Percentiles rank a stretch among this genome's conserved stretches.
phyloP scores from a whole-genome alignment of 2,113 vertebrate genomes.

The Ailurus styani region DNA sequence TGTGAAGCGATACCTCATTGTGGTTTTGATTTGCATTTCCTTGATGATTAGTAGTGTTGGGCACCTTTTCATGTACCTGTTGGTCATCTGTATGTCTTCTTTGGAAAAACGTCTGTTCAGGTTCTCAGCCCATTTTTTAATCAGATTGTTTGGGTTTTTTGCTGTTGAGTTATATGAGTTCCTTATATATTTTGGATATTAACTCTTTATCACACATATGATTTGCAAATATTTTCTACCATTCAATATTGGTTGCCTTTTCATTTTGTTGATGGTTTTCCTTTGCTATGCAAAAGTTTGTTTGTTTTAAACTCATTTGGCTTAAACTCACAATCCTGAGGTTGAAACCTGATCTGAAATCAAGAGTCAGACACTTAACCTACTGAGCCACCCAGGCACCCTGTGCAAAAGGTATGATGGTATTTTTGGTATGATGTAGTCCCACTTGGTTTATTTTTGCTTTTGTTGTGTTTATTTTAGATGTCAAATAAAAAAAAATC shows the following conservation, averaged over 20 bases:
- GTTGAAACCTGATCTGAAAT: background rate
- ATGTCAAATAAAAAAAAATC: background rate
- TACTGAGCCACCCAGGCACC: background rate
- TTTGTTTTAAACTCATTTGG: background rate
- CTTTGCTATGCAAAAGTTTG: too few species aligned
- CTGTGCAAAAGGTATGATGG: background rate
- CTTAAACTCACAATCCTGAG: background rate
- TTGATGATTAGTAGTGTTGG: background rate
- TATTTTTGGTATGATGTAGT: background rate
- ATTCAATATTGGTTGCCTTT: too few species aligned
- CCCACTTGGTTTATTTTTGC: background rate
- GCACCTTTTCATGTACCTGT: background rate
- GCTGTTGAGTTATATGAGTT: background rate
- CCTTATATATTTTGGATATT: too few species aligned
- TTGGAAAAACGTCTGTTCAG: background rate
- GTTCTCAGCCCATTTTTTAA: background rate
- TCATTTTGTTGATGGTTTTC: too few species aligned
- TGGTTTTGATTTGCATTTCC: background rate
- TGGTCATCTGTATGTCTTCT: background rate
- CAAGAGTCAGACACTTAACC: background rate
- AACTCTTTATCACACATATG: too few species aligned
- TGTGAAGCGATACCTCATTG: background rate
- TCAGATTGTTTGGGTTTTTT: background rate
- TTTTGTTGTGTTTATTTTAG: background rate
- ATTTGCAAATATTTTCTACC: too few species aligned